Conservation (phyloP, 2,113 vertebrate species). For the Rhombomys opimus region DNA sequence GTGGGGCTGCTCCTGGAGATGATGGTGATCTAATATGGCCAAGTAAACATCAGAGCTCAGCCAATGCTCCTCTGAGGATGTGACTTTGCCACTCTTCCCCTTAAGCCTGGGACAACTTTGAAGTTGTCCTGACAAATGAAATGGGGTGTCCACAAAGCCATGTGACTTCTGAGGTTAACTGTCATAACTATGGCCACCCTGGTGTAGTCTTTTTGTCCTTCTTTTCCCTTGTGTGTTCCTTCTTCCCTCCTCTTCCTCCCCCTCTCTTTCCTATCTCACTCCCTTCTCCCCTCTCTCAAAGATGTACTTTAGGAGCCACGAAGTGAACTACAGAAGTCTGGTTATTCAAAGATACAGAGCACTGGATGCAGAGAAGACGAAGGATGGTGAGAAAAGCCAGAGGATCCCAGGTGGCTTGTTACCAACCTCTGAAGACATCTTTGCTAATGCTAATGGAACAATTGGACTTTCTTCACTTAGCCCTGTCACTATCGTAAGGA, state of each 20-base stretch:
- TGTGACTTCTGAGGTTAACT: not conserved
- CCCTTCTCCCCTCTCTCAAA: not conserved
- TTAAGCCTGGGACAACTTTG: not conserved
- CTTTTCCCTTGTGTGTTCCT: not conserved
- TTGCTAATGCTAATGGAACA: not conserved
- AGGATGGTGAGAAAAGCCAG: not conserved
- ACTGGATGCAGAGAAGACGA: not conserved
- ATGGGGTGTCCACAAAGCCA: not conserved
- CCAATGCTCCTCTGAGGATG: not conserved
- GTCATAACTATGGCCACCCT: not conserved
- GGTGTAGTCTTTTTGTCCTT: too few species aligned
- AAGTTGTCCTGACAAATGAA: not conserved
- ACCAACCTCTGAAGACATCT: not conserved
- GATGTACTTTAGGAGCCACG: not conserved
- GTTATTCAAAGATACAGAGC: not conserved
- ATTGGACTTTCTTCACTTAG: not conserved
- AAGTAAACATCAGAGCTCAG: not conserved
- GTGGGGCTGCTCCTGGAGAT: not conserved
- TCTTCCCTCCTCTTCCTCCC: too few species aligned
- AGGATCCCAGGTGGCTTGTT: not conserved
- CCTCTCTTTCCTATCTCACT: not conserved
- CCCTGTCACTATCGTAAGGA: not conserved
- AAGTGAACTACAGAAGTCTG: not conserved
- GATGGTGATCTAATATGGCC: not conserved
- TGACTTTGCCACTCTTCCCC: not conserved